A percentile compares a stretch with the other conserved stretches of the same genome.
Evolutionary conservation across 2,888 invertebrate species (phyloP).

Genomic region (Danaus chrysippus): DNA sequence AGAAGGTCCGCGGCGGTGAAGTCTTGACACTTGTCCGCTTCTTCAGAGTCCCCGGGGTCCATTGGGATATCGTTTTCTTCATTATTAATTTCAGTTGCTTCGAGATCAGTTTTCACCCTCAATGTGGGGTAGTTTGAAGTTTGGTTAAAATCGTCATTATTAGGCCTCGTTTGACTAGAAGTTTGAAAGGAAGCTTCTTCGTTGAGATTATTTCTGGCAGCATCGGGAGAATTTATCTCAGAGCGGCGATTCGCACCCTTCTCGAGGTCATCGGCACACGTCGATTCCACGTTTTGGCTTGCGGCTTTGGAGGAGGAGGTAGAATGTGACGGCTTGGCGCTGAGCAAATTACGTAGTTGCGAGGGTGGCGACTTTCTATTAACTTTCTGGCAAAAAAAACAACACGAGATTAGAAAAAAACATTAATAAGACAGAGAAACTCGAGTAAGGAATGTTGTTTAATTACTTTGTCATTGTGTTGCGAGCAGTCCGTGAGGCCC

Average conservation of each 20-base stretch:
- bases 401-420: not conserved
- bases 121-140: conserved; percentile 69
- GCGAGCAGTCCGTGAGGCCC: conserved; percentile 85
- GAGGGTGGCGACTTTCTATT: conserved; percentile 77
- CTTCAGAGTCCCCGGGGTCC: conserved; percentile 69
- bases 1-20: conserved; percentile 71
- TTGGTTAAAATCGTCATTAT: conserved; percentile 77
- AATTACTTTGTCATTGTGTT: conserved; percentile 74
- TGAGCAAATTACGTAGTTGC: conserved; percentile 77
- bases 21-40: conserved; percentile 65
- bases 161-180: conserved; percentile 79
- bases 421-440: conserved; percentile 18
- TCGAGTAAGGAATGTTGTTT: too few species aligned
- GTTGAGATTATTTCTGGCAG: conserved; percentile 78
- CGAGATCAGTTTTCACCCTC: conserved; percentile 78
- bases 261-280: conserved; percentile 68
- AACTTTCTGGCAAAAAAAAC: conserved; percentile 64
- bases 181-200: conserved; percentile 77
- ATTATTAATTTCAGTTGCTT: conserved; percentile 72
- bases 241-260: conserved; percentile 69
- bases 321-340: conserved; percentile 76
- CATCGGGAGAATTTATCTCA: conserved; percentile 75
- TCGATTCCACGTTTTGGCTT: conserved; percentile 76
- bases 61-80: conserved; percentile 71
- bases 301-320: conserved; percentile 78